phyloP scores from a whole-genome alignment of 1,140 invertebrate species.

The Diploscapter pachys region DNA sequence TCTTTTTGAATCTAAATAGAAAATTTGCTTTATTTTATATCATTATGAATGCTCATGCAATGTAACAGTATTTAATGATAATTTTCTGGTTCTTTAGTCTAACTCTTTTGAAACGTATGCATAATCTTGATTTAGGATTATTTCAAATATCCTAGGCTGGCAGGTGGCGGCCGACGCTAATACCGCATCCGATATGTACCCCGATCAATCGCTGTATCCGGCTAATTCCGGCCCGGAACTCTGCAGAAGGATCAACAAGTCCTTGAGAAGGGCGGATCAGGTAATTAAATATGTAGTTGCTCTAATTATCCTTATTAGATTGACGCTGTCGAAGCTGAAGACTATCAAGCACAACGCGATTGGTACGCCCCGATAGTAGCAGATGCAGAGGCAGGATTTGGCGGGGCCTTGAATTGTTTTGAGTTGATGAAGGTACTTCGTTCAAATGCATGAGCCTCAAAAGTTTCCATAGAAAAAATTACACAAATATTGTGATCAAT shows the following conservation, averaged over 20 bases:
- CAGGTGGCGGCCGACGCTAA: conserved; percentile 61
- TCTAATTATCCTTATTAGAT: conserved; percentile 24
- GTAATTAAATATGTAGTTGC: conserved; percentile 31
- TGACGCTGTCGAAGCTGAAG: conserved; percentile 49
- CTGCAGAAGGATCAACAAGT: conserved; percentile 58
- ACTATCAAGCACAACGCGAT: conserved; percentile 53
- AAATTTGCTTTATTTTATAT: too few species aligned
- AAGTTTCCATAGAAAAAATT: too few species aligned
- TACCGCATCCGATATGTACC: conserved; percentile 59
- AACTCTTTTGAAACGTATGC: too few species aligned
- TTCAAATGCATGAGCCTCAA: background rate
- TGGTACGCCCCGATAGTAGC: conserved; percentile 62
- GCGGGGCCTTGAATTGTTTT: conserved; percentile 60
- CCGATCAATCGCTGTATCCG: conserved; percentile 61
- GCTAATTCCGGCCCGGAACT: conserved; percentile 60
- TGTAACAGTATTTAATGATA: too few species aligned
- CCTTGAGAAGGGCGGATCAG: conserved; percentile 57
- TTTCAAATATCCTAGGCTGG: conserved; percentile 50
- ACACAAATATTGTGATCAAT: too few species aligned
- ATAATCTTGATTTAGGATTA: background rate
- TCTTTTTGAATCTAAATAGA: too few species aligned
- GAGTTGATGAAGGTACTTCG: conserved; percentile 59
- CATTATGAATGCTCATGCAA: too few species aligned
- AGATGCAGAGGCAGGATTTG: conserved; percentile 62
- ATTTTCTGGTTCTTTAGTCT: too few species aligned